Evolutionary conservation across 2,113 vertebrate species (phyloP).

Genomic region (Siniperca knerii): DNA sequence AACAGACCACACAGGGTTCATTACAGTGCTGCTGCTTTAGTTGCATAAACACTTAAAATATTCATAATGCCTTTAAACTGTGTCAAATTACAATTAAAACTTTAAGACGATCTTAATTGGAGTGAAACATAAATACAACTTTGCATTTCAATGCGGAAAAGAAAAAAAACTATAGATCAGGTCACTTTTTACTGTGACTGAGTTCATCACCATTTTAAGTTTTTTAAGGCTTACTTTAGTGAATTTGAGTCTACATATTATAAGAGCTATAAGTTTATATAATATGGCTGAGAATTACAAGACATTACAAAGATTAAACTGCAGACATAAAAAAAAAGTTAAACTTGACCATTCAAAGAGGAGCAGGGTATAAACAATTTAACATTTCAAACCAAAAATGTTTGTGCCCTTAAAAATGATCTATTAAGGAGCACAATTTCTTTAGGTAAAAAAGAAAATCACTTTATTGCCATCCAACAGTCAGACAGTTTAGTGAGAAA

Average conservation of each 20-base stretch:
- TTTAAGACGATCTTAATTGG: neutral
- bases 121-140: neutral
- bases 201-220: neutral
- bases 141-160: neutral
- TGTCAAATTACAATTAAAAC: neutral
- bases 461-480: neutral
- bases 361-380: neutral
- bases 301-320: neutral
- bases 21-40: neutral
- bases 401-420: conserved; percentile 15
- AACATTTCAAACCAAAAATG: neutral
- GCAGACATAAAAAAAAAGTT: neutral
- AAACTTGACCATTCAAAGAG: neutral
- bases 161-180: neutral
- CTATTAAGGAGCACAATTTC: neutral
- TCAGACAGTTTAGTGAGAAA: conserved; percentile 14
- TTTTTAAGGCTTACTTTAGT: neutral
- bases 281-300: neutral
- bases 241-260: neutral
- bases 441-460: neutral
- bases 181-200: neutral
- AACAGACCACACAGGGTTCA: neutral
- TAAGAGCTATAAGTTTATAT: neutral
- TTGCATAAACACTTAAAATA: neutral
- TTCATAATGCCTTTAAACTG: neutral